Percentiles rank a stretch among this genome's conserved stretches.
Conservation (phyloP, 1,140 invertebrate species). For the Drosophila willistoni region DNA sequence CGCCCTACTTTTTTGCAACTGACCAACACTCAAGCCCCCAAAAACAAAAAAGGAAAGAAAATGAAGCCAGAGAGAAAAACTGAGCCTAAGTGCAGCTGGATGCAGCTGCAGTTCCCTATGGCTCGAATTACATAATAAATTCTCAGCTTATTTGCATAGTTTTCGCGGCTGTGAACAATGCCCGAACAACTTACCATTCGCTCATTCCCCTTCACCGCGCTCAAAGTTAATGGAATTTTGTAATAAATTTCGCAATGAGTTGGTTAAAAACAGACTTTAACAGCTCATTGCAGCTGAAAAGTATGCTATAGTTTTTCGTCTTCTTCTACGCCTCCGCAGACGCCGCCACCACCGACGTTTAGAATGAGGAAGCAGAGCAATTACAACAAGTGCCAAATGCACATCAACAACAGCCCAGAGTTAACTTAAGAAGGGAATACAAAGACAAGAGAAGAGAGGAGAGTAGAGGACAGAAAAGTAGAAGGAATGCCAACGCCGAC, state of each 20-base stretch:
- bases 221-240: conserved; percentile 74
- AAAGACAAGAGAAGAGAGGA: conserved; percentile 6
- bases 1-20: background rate
- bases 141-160: conserved; percentile 79
- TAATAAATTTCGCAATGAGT: conserved; percentile 74
- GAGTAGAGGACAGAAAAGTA: conserved; percentile 6
- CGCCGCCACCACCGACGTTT: conserved; percentile 3
- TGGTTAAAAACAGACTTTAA: conserved; percentile 64
- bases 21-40: background rate
- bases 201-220: background rate
- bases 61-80: background rate
- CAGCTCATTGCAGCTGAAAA: conserved; percentile 56
- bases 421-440: conserved; percentile 12
- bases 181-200: conserved; percentile 31
- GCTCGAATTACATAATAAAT: conserved; percentile 76
- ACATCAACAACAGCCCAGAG: conserved; percentile 68
- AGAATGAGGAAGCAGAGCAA: conserved; percentile 48
- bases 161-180: conserved; percentile 76
- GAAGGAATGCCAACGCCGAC: conserved; percentile 42
- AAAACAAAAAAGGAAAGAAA: background rate
- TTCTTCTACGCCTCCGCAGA: background rate
- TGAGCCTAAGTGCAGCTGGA: conserved; percentile 36
- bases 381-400: conserved; percentile 81
- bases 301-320: conserved; percentile 43
- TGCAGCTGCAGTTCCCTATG: conserved; percentile 38